Evolutionary conservation across 2,888 invertebrate species (phyloP).

Genomic region (Archips crataeganus): DNA sequence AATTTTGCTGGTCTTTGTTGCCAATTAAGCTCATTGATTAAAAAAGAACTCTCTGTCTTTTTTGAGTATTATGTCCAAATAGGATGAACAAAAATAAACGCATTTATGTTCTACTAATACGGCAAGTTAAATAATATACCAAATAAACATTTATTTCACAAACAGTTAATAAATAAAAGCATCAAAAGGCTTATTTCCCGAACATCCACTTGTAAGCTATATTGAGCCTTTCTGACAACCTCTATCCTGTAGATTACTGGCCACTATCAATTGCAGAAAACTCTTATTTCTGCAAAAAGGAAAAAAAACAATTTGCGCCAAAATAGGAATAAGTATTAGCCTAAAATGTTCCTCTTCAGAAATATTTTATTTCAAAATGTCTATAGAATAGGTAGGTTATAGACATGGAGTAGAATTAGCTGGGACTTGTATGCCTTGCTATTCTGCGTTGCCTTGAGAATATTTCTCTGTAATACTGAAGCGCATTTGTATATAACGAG

Average conservation of each 20-base stretch:
- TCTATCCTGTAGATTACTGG: conserved; percentile 15
- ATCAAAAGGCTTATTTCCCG: conserved; percentile 1
- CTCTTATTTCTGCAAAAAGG: background rate
- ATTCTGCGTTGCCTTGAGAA: too few species aligned
- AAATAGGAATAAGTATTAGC: background rate
- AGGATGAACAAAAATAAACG: too few species aligned
- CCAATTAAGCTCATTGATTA: background rate
- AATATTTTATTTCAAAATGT: too few species aligned
- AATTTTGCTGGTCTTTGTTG: background rate
- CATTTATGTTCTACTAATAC: too few species aligned
- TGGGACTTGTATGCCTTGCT: too few species aligned
- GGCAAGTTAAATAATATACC: background rate
- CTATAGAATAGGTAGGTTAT: too few species aligned
- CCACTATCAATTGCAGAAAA: conserved; percentile 17
- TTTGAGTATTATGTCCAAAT: too few species aligned
- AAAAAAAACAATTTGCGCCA: background rate
- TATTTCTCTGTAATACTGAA: too few species aligned
- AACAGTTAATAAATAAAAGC: conserved; percentile 7
- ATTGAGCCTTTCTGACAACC: conserved; percentile 13
- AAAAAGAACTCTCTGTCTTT: too few species aligned
- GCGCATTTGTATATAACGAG: too few species aligned
- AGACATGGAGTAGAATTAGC: too few species aligned
- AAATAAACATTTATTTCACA: background rate
- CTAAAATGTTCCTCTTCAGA: background rate
- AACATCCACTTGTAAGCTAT: conserved; percentile 1